Evolutionary conservation across 2,888 invertebrate genomes (phyloP).

Genomic region (Sepiola atlantica): DNA sequence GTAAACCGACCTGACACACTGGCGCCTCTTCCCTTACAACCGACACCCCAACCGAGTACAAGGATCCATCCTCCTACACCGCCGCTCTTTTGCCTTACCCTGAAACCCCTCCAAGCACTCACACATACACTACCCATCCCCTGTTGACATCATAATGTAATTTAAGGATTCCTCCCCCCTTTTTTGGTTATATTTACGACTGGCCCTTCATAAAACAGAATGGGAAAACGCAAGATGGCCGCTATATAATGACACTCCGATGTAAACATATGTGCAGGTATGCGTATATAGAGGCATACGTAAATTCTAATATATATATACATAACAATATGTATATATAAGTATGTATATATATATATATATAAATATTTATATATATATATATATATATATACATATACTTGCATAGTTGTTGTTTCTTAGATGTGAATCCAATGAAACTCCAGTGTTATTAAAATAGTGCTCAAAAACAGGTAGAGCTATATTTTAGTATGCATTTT

Average conservation of each 20-base stretch:
- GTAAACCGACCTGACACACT: constrained; percentile 32
- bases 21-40: constrained; percentile 32
- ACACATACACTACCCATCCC: too few relatives aligned
- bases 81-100: background rate
- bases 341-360: background rate
- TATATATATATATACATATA: background rate
- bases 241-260: background rate
- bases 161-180: background rate
- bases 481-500: too few relatives aligned
- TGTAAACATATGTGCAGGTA: constrained; percentile 6
- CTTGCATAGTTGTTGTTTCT: too few relatives aligned
- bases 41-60: background rate
- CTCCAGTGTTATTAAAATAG: too few relatives aligned
- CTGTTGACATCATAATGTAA: constrained; percentile 32
- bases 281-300: background rate
- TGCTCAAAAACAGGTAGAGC: too few relatives aligned
- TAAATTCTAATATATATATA: background rate
- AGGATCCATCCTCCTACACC: background rate
- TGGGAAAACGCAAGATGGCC: background rate
- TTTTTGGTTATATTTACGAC: constrained; percentile 23
- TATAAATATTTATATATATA: background rate
- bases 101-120: background rate
- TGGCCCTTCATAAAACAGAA: constrained; percentile 8
- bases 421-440: too few relatives aligned
- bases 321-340: background rate